Evolutionary conservation across 37 sponge, comb jelly and placozoan genomes (phyloP).

Genomic region (Aplysina aerophoba): DNA sequence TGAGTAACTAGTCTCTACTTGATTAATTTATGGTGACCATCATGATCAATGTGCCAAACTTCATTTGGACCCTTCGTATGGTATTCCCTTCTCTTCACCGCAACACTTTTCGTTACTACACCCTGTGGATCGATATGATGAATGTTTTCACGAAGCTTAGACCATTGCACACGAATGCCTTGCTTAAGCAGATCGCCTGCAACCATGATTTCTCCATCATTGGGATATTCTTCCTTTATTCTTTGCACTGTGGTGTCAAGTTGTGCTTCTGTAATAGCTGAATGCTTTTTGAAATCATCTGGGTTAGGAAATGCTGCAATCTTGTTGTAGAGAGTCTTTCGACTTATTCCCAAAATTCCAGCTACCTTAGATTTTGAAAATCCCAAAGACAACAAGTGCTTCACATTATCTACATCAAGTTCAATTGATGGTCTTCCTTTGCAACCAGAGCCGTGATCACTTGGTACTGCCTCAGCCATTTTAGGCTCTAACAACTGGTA

Average conservation of each 20-base stretch:
- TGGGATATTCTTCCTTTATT: background rate
- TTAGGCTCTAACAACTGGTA: background rate
- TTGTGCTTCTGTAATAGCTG: too few species aligned
- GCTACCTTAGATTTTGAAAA: background rate
- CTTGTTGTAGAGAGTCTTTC: too few species aligned
- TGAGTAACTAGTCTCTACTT: background rate
- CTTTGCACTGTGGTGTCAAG: background rate
- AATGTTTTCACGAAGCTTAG: background rate
- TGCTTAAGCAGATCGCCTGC: background rate
- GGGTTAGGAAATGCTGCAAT: background rate
- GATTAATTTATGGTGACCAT: conserved; percentile 3
- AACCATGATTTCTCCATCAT: conserved; percentile 29
- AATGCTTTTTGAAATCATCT: background rate
- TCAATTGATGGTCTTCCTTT: conserved; percentile 14
- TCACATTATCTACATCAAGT: conserved; percentile 15
- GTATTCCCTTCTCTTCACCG: too few species aligned
- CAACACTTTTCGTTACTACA: too few species aligned
- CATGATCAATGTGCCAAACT: too few species aligned
- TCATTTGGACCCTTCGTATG: too few species aligned
- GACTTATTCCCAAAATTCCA: background rate
- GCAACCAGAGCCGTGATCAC: background rate
- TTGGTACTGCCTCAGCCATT: conserved; percentile 15
- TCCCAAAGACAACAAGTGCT: conserved; percentile 11
- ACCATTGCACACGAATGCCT: background rate
- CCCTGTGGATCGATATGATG: too few species aligned